Evolutionary conservation across 2,888 invertebrate species (phyloP).

Genomic region (Eustalomyia histrio): DNA sequence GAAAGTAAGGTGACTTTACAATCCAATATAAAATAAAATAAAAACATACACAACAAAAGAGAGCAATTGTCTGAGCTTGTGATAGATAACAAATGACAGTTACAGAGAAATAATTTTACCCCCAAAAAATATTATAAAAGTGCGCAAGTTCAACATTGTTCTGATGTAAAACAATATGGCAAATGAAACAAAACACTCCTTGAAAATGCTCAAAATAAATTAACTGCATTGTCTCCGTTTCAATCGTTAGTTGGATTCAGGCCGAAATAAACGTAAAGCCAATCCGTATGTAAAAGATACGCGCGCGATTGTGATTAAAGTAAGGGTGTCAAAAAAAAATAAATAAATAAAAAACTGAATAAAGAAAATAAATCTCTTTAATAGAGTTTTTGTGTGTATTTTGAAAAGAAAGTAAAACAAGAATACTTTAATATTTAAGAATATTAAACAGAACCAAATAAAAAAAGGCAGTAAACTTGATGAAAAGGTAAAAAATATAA

Average conservation of each 20-base stretch:
- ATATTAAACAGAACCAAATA: neutral
- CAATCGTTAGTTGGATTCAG: slow-evolving; percentile 67
- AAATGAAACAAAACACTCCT: slow-evolving; percentile 64
- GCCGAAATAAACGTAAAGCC: slow-evolving; percentile 64
- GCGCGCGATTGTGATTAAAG: slow-evolving; percentile 58
- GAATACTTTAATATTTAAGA: neutral
- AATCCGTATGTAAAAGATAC: slow-evolving; percentile 47
- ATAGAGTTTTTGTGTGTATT: slow-evolving; percentile 4
- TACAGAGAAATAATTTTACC: slow-evolving; percentile 49
- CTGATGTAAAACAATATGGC: slow-evolving; percentile 42
- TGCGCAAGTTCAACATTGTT: slow-evolving; percentile 62
- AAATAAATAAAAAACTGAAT: no score
- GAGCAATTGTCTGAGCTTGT: neutral
- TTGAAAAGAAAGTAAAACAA: neutral
- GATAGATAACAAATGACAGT: slow-evolving; percentile 20
- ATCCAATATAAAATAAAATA: slow-evolving; percentile 30
- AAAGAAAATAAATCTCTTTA: slow-evolving; percentile 28
- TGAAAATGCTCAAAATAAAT: slow-evolving; percentile 54
- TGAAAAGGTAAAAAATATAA: slow-evolving; percentile 27
- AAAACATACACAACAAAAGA: slow-evolving; percentile 15
- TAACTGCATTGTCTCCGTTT: slow-evolving; percentile 56
- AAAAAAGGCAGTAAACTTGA: slow-evolving; percentile 4
- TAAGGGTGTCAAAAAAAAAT: slow-evolving; percentile 54
- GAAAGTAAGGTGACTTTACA: slow-evolving; percentile 24
- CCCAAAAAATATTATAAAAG: slow-evolving; percentile 35